These are phyloP conservation scores for Drosophila quinaria DNA, from an alignment of 2,888 invertebrate species.

Conservation along the genomic window DNA sequence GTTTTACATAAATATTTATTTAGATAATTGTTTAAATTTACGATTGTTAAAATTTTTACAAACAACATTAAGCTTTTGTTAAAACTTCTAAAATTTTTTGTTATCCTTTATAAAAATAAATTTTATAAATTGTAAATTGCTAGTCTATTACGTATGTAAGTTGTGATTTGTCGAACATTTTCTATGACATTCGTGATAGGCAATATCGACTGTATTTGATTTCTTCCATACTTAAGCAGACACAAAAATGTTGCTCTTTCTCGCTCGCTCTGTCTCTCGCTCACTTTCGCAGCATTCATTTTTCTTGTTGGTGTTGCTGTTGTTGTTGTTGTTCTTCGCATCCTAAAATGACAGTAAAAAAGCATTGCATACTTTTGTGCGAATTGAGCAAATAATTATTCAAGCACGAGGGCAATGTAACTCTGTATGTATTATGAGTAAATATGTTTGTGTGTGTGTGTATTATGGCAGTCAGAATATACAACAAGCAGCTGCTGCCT, in stretches of 20 bases:
- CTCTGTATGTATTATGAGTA: slow-evolving; percentile 4
- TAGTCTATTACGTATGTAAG: neutral
- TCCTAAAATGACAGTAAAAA: slow-evolving; percentile 40
- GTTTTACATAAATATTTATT: no score
- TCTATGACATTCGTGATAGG: neutral
- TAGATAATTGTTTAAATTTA: no score
- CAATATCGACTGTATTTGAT: neutral
- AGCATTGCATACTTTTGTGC: slow-evolving; percentile 64
- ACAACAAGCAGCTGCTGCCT: slow-evolving; percentile 25
- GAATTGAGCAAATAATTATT: slow-evolving; percentile 73
- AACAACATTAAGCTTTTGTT: no score
- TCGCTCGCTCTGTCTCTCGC: neutral
- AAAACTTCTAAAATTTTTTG: no score
- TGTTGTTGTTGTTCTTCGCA: slow-evolving; percentile 17
- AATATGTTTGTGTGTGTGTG: slow-evolving; percentile 19
- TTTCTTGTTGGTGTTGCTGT: slow-evolving; percentile 19
- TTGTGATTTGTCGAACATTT: neutral
- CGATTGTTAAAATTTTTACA: no score
- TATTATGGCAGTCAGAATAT: slow-evolving; percentile 35
- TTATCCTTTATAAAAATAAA: no score
- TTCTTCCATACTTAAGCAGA: no score
- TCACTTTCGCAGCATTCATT: slow-evolving; percentile 5
- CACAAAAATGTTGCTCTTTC: no score
- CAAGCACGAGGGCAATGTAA: slow-evolving; percentile 16
- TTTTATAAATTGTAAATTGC: no score